Conservation (phyloP, 2,797 vertebrate genomes). For the Todus mexicanus region DNA sequence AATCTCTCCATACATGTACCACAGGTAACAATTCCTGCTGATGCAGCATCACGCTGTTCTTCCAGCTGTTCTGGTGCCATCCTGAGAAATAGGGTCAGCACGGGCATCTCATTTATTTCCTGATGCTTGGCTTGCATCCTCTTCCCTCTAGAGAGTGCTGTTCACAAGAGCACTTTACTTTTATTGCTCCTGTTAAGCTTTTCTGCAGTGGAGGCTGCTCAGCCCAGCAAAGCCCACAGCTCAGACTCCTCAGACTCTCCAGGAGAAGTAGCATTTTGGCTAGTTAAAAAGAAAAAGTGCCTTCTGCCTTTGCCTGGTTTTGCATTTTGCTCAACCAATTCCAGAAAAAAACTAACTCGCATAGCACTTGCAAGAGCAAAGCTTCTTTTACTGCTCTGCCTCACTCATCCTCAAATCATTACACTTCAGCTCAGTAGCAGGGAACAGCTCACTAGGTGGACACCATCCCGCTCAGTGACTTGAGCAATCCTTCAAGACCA, state of each 20-base stretch:
- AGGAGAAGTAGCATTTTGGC: background rate
- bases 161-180: slow-evolving; percentile 12
- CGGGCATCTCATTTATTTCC: slow-evolving; percentile 61
- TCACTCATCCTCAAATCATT: rapidly evolving
- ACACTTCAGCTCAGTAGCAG: background rate
- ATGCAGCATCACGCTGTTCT: slow-evolving; percentile 27
- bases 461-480: background rate
- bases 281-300: rapidly evolving
- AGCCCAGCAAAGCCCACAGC: background rate
- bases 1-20: background rate
- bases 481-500: background rate
- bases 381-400: background rate
- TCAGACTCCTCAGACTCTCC: background rate
- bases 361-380: background rate
- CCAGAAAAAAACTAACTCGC: background rate
- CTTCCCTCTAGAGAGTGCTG: background rate
- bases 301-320: background rate
- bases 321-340: rapidly evolving
- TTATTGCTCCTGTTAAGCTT: slow-evolving; percentile 19
- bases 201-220: background rate
- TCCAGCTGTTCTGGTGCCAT: slow-evolving; percentile 60
- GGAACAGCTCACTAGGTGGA: background rate
- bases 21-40: slow-evolving; percentile 57
- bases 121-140: slow-evolving; percentile 51
- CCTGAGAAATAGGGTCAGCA: slow-evolving; percentile 44